Base-by-base conservation (phyloP, 2,888 invertebrate species). In the Camponotus fellah region DNA sequence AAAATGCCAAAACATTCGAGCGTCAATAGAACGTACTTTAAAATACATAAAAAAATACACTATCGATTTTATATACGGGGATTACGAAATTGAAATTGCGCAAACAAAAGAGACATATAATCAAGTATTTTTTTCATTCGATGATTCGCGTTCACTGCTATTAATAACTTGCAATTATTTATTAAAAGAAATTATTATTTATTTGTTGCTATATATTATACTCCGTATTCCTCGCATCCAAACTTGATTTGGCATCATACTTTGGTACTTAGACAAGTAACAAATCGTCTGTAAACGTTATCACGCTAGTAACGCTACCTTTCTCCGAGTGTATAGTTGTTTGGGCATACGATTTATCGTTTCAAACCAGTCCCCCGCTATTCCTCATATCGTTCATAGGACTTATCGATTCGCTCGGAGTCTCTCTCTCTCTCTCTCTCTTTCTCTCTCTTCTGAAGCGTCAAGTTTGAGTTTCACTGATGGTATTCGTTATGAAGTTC, bases 401-500 rank as follows among this genome's bases (percentile, higher is more conserved):
- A 74, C 58, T 80, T 80, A 80, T 80, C 79, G 79, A 80, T 80
- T 80, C 60, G 37, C 56, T 56, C 46, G 46, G 4, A 77, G 69
- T 37, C n/a, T 64, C 64, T n/a, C 64, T 37, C 17, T 62, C 26
- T 26, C 37, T 46, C 64, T 37, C 34, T 49, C 64, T 10, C 64
- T 9, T 46, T 37, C 37, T 53, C 53, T 85, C 79, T 56, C 43
- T 37, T 17, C 12, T 12, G 32, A 62, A 65, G 69, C 79, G 84
- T 85, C 86, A 88, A 88, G 88, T 89, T 88, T 90, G 88, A 87
- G 91, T 85, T 83, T 69, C 90, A 89, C 89, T 91, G 87, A 84
- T 87, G 85, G 87, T 88, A 90, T 90, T 91, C 91, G 93, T 91
- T 92, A 91, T 91, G 91, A 90, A 92, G 91, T 92, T 90, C 88